Percentiles rank a stretch among this genome's conserved stretches.
Conservation (phyloP, 2,113 vertebrate species). For the Oxyura jamaicensis region DNA sequence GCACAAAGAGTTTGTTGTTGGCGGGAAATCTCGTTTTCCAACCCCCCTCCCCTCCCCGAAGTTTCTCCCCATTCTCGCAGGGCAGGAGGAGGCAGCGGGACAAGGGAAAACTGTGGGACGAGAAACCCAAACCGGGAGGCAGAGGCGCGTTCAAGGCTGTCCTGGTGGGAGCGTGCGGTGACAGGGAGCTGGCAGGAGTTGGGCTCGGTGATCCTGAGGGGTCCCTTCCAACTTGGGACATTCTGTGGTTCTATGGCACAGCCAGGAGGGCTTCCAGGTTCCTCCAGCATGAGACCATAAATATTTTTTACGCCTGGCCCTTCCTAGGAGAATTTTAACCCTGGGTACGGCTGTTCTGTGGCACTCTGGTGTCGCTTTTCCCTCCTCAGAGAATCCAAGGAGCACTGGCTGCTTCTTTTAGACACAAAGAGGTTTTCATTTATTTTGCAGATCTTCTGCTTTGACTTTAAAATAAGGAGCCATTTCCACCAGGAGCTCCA, state of each 20-base stretch:
- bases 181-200: no score
- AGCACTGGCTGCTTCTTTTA: background rate
- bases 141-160: background rate
- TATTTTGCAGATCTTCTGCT: background rate
- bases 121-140: background rate
- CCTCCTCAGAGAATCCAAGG: background rate
- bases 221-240: no score
- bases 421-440: background rate
- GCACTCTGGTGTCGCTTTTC: rapidly evolving
- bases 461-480: background rate
- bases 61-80: background rate
- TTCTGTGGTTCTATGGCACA: background rate
- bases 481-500: background rate
- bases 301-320: background rate
- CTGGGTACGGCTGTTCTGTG: background rate
- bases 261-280: background rate
- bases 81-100: background rate
- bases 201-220: no score
- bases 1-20: background rate
- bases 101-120: background rate
- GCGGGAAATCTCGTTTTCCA: rapidly evolving
- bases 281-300: background rate
- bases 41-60: background rate
- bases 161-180: rapidly evolving
- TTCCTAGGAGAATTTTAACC: background rate